phyloP scores from a whole-genome alignment of 2,797 vertebrate species.

The Ibycter americanus region DNA sequence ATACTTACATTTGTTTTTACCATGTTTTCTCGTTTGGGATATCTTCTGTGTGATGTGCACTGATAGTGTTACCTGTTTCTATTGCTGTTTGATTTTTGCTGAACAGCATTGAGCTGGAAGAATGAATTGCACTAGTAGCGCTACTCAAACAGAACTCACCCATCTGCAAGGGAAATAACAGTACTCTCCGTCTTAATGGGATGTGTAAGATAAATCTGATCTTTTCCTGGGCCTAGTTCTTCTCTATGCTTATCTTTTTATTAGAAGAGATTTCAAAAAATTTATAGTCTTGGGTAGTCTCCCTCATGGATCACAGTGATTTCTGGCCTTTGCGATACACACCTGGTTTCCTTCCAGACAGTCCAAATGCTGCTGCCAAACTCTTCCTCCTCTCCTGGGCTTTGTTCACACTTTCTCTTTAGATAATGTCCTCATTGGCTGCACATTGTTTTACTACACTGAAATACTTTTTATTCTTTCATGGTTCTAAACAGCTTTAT shows the following conservation, averaged over 20 bases:
- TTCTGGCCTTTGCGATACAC: background rate
- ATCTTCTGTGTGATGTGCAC: background rate
- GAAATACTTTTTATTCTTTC: background rate
- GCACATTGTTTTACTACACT: background rate
- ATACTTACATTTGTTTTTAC: background rate
- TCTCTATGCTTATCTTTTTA: background rate
- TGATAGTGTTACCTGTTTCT: background rate
- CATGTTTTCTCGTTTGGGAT: background rate
- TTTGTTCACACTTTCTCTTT: background rate
- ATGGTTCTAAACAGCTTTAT: background rate
- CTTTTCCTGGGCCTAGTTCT: background rate
- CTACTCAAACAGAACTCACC: background rate
- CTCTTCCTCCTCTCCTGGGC: background rate
- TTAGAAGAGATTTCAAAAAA: background rate
- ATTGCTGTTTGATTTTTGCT: background rate
- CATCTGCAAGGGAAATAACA: background rate
- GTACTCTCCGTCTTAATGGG: background rate
- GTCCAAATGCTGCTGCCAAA: background rate
- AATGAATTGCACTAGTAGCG: background rate
- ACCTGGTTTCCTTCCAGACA: background rate
- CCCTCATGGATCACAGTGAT: background rate
- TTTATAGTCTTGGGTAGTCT: background rate
- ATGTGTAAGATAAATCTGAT: background rate
- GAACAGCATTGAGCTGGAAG: background rate
- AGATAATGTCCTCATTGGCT: background rate